Evolutionary conservation across 2,113 vertebrate genomes (phyloP).

Genomic region (Neodontobutis hainanensis): DNA sequence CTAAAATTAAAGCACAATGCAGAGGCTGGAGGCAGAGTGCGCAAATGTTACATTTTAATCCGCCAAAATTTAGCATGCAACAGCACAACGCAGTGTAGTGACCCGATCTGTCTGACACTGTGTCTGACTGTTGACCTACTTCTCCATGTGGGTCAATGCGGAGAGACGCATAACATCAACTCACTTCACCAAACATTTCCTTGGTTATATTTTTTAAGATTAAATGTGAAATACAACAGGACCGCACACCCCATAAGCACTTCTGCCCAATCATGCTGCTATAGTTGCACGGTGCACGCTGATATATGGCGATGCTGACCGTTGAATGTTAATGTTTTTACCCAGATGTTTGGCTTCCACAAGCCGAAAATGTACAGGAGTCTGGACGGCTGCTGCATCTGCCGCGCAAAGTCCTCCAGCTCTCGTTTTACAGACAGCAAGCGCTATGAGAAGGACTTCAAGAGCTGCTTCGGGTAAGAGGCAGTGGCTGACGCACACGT

Average conservation of each 20-base stretch:
- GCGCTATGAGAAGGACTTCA: conserved; percentile 97
- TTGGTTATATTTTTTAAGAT: background rate
- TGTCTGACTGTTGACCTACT: conserved; percentile 78
- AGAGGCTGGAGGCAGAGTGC: conserved; percentile 11
- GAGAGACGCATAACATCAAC: conserved; percentile 40
- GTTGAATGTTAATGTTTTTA: background rate
- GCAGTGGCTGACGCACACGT: conserved; percentile 7
- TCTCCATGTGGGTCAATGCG: conserved; percentile 71
- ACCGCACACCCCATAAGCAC: background rate
- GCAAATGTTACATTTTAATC: conserved; percentile 36
- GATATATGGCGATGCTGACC: background rate
- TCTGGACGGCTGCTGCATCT: conserved; percentile 98
- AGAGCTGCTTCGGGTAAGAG: conserved; percentile 96
- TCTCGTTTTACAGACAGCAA: conserved; percentile 98
- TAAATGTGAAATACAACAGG: background rate
- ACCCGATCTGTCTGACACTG: conserved; percentile 76
- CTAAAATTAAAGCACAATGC: background rate
- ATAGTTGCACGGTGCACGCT: background rate
- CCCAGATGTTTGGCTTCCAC: conserved; percentile 99
- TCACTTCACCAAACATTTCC: conserved; percentile 1
- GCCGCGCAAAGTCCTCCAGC: conserved; percentile 97
- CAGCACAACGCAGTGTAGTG: conserved; percentile 58
- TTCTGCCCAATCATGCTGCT: conserved; percentile 5
- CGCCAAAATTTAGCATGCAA: conserved; percentile 53
- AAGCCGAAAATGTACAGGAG: conserved; percentile 99